Evolutionary conservation across 1,140 invertebrate genomes (phyloP).

Genomic region (Pararge aegeria): DNA sequence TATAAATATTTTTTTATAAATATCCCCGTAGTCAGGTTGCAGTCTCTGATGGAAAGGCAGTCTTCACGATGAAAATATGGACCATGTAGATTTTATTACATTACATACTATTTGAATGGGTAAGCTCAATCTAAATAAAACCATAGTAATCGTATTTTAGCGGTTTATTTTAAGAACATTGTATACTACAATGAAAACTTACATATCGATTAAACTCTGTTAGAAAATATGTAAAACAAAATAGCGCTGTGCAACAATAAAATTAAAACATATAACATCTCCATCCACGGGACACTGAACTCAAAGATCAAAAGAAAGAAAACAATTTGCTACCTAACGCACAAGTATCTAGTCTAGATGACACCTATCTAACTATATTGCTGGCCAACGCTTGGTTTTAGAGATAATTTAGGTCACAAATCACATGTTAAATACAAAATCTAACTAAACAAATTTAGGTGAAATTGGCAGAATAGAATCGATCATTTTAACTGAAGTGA

Average conservation of each 20-base stretch:
- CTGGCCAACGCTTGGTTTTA: not conserved
- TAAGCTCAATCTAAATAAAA: conserved; percentile 28
- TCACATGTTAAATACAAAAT: too few species aligned
- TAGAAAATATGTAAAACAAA: conserved; percentile 68
- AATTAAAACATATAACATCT: conserved; percentile 66
- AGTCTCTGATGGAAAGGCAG: too few species aligned
- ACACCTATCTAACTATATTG: conserved; percentile 13
- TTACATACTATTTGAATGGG: too few species aligned
- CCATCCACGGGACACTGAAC: conserved; percentile 18
- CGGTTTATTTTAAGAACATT: conserved; percentile 72
- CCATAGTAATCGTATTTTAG: conserved; percentile 43
- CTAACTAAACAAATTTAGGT: too few species aligned
- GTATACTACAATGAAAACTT: conserved; percentile 60
- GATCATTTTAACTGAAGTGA: too few species aligned
- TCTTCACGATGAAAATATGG: too few species aligned
- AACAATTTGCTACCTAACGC: conserved; percentile 15
- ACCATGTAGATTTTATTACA: too few species aligned
- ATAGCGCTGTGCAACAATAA: conserved; percentile 71
- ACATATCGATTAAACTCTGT: conserved; percentile 73
- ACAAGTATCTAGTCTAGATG: not conserved
- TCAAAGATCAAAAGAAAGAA: conserved; percentile 11
- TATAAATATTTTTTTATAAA: too few species aligned
- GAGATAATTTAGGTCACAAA: not conserved
- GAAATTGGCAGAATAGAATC: too few species aligned
- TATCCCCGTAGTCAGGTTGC: too few species aligned